phyloP scores from a whole-genome alignment of 1,140 invertebrate genomes.

The Vollenhovia emeryi region DNA sequence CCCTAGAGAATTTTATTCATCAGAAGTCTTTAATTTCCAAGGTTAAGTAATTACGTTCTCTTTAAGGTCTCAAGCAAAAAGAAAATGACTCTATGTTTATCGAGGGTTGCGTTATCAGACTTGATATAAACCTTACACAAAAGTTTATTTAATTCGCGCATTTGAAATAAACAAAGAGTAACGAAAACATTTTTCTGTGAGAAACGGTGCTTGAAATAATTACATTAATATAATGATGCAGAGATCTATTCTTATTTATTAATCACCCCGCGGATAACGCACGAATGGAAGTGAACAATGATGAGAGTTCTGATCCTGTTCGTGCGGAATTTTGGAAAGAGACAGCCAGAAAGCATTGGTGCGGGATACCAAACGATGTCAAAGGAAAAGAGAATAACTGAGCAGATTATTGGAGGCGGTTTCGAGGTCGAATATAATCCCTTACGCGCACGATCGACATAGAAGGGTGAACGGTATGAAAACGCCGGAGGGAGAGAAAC shows the following conservation, averaged over 20 bases:
- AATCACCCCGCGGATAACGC: not conserved
- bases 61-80: slow-evolving; percentile 21
- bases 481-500: slow-evolving; percentile 31
- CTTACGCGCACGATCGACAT: not conserved
- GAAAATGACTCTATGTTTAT: not conserved
- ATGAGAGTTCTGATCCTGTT: not conserved
- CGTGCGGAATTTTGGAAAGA: slow-evolving; percentile 7
- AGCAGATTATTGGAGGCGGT: slow-evolving; percentile 64
- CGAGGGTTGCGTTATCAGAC: not conserved
- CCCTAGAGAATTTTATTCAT: slow-evolving; percentile 1
- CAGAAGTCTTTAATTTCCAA: slow-evolving; percentile 16
- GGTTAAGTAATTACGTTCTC: slow-evolving; percentile 23
- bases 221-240: not conserved
- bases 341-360: slow-evolving; percentile 8
- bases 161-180: not conserved
- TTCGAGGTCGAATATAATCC: slow-evolving; percentile 66
- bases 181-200: not conserved
- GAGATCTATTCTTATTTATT: not conserved
- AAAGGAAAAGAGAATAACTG: slow-evolving; percentile 65
- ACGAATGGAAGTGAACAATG: not conserved
- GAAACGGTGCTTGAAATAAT: not conserved
- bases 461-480: slow-evolving; percentile 21
- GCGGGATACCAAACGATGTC: slow-evolving; percentile 31
- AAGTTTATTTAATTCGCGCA: not conserved
- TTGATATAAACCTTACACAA: not conserved